Conservation (phyloP, 2,113 vertebrate genomes). For the Galbula dea region DNA sequence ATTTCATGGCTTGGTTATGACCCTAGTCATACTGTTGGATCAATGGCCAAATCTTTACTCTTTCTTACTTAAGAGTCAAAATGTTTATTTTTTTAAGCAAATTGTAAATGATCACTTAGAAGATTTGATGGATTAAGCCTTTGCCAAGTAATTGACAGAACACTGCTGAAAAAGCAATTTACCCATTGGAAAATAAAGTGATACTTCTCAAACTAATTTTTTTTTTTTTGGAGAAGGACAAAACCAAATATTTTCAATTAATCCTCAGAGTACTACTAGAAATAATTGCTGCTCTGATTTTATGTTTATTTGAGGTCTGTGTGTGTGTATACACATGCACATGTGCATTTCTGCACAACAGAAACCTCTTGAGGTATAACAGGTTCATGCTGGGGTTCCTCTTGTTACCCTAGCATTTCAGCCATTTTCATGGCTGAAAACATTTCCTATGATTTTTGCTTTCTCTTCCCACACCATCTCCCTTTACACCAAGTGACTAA, state of each 20-base stretch:
- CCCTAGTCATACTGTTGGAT: background rate
- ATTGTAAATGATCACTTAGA: background rate
- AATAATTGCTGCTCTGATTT: background rate
- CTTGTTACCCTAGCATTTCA: no score
- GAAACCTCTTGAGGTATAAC: background rate
- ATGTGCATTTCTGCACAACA: background rate
- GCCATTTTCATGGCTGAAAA: conserved; percentile 10
- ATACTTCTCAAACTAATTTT: background rate
- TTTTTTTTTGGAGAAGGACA: background rate
- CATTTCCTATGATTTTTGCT: background rate
- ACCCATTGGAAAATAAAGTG: background rate
- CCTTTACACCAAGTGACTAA: background rate
- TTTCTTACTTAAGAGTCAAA: background rate
- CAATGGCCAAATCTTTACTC: background rate
- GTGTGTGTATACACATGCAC: background rate
- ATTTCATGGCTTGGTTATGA: background rate
- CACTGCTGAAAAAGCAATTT: background rate
- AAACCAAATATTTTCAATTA: background rate
- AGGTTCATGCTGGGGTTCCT: background rate
- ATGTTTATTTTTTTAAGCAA: background rate
- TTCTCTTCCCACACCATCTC: background rate
- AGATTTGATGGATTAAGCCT: background rate
- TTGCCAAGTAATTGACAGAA: background rate
- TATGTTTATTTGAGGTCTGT: background rate
- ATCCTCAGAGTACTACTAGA: background rate